These are phyloP conservation scores for Syngnathus rostellatus DNA, from an alignment of 2,797 vertebrate genomes.

Conservation along the genomic window DNA sequence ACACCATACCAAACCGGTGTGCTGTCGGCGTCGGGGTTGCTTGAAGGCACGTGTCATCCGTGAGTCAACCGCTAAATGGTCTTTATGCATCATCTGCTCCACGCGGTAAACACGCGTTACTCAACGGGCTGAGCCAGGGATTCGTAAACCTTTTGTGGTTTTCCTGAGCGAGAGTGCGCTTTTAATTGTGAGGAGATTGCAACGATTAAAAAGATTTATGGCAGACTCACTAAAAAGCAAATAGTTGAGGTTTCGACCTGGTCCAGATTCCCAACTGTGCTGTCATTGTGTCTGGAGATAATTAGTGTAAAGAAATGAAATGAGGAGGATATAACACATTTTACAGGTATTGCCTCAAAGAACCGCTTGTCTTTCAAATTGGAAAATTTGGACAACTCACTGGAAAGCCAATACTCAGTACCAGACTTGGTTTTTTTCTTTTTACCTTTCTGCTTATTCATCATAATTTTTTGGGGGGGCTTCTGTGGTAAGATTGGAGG, in stretches of 20 bases:
- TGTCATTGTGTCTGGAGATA: conserved; percentile 26
- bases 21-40: conserved; percentile 17
- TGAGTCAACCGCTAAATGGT: conserved; percentile 48
- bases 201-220: conserved; percentile 19
- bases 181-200: conserved; percentile 24
- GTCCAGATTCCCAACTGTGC: conserved; percentile 14
- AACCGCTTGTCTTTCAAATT: background rate
- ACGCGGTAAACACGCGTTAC: conserved; percentile 61
- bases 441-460: background rate
- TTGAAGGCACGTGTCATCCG: conserved; percentile 51
- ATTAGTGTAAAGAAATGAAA: conserved; percentile 8
- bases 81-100: conserved; percentile 54
- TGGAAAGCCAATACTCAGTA: background rate
- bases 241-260: conserved; percentile 10
- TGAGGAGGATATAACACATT: conserved; percentile 8
- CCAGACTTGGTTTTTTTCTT: background rate
- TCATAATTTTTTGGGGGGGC: conserved; percentile 11
- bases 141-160: conserved; percentile 18
- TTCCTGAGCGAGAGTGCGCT: conserved; percentile 12
- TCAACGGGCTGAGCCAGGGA: conserved; percentile 34
- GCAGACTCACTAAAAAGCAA: conserved; percentile 12
- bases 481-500: conserved; percentile 11
- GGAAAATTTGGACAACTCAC: background rate
- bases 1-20: conserved; percentile 37
- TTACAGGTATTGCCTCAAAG: conserved; percentile 28